phyloP scores from a whole-genome alignment of 2,888 invertebrate genomes.

The Phragmatobia fuliginosa region DNA sequence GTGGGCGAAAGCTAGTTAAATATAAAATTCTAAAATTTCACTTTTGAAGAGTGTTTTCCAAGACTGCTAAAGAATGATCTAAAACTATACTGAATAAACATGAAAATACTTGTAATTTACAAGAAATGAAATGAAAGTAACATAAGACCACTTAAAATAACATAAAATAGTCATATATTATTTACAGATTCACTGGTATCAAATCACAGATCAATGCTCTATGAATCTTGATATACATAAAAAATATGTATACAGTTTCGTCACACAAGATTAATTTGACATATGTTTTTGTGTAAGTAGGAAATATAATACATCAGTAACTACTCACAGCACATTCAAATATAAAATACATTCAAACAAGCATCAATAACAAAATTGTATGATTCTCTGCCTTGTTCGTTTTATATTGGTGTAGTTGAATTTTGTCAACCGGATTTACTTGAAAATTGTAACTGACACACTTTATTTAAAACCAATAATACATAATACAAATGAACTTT shows the following conservation, averaged over 20 bases:
- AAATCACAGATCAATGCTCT: not conserved
- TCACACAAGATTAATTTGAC: not conserved
- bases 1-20: too few species aligned
- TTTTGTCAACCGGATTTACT: not conserved
- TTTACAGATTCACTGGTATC: not conserved
- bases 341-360: not conserved
- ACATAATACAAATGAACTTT: constrained; percentile 9
- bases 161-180: not conserved
- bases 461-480: not conserved
- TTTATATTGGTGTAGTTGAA: not conserved
- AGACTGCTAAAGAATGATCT: not conserved
- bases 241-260: not conserved
- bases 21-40: too few species aligned
- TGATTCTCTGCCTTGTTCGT: not conserved
- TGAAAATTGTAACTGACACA: not conserved
- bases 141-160: not conserved
- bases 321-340: not conserved
- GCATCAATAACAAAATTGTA: not conserved
- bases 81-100: not conserved
- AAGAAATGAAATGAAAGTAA: not conserved
- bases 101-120: not conserved
- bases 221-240: not conserved
- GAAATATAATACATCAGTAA: not conserved
- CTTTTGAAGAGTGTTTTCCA: too few species aligned
- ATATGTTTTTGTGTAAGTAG: not conserved